Conservation (phyloP, 2,113 vertebrate genomes). For the Salvelinus namaycush region DNA sequence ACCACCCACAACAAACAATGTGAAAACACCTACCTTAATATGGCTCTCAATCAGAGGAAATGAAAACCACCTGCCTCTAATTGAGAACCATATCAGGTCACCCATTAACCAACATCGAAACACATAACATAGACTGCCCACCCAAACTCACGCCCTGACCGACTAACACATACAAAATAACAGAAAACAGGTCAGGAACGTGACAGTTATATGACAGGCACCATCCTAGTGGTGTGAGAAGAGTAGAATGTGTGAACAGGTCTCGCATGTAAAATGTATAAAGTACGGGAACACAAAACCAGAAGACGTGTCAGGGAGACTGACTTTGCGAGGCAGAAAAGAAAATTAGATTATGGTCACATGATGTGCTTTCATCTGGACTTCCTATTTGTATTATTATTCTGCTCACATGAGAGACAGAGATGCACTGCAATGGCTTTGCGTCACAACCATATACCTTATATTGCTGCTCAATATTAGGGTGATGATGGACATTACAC, state of each 20-base stretch:
- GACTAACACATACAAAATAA: too few species aligned
- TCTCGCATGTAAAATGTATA: constrained; percentile 37
- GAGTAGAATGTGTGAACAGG: constrained; percentile 26
- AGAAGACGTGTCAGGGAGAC: constrained; percentile 23
- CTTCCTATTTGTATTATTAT: constrained; percentile 15
- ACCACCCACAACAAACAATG: too few species aligned
- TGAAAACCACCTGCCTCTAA: too few species aligned
- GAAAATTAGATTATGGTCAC: constrained; percentile 32
- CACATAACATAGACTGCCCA: too few species aligned
- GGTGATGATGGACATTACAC: too few species aligned
- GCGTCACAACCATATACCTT: not conserved
- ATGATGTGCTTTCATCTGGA: constrained; percentile 32
- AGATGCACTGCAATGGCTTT: not conserved
- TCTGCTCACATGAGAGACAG: constrained; percentile 2
- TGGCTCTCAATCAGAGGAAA: too few species aligned
- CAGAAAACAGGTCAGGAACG: too few species aligned
- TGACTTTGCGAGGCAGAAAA: constrained; percentile 30
- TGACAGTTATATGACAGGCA: constrained; percentile 28
- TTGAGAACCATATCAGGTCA: too few species aligned
- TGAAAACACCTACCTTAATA: too few species aligned
- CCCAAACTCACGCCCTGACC: too few species aligned
- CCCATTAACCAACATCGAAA: too few species aligned
- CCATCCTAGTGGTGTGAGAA: constrained; percentile 17
- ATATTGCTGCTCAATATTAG: too few species aligned
- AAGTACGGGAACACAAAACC: constrained; percentile 27